phyloP scores from a whole-genome alignment of 2,113 vertebrate species.

The Leptobrachium leishanense region DNA sequence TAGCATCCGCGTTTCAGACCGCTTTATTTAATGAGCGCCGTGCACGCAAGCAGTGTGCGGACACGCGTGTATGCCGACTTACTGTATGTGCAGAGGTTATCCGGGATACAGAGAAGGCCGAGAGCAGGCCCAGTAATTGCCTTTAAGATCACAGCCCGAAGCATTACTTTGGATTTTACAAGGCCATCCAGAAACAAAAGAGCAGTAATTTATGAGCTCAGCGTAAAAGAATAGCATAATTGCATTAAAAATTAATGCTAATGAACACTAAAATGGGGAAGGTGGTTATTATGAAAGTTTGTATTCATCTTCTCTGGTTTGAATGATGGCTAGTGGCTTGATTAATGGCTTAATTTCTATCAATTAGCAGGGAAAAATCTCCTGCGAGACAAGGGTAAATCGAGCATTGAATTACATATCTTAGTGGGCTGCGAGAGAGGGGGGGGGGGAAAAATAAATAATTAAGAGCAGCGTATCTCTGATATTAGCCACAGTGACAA shows the following conservation, averaged over 20 bases:
- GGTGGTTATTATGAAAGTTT: slow-evolving; percentile 99
- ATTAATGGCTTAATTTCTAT: slow-evolving; percentile 99
- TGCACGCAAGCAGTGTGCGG: neutral
- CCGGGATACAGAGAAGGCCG: slow-evolving; percentile 85
- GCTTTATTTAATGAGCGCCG: no score
- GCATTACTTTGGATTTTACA: slow-evolving; percentile 99
- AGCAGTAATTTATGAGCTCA: slow-evolving; percentile 99
- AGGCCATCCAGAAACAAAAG: slow-evolving; percentile 98
- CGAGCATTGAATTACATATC: slow-evolving; percentile 98
- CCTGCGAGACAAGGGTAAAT: slow-evolving; percentile 93
- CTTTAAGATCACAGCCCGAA: slow-evolving; percentile 98
- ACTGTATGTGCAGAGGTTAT: slow-evolving; percentile 74
- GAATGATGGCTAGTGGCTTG: slow-evolving; percentile 99
- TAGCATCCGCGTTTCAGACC: no score
- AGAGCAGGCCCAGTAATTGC: slow-evolving; percentile 96
- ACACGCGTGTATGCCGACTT: slow-evolving; percentile 43
- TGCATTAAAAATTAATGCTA: slow-evolving; percentile 99
- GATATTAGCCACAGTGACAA: slow-evolving; percentile 68
- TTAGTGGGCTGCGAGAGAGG: slow-evolving; percentile 69
- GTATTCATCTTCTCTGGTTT: slow-evolving; percentile 98
- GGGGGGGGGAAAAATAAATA: slow-evolving; percentile 62
- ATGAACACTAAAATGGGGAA: slow-evolving; percentile 99
- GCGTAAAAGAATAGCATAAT: slow-evolving; percentile 99
- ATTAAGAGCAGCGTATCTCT: slow-evolving; percentile 54
- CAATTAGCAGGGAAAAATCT: slow-evolving; percentile 97